A percentile compares a stretch with the other conserved stretches of the same genome.
phyloP scores from a whole-genome alignment of 2,888 invertebrate species.

The Autographa pulchrina region DNA sequence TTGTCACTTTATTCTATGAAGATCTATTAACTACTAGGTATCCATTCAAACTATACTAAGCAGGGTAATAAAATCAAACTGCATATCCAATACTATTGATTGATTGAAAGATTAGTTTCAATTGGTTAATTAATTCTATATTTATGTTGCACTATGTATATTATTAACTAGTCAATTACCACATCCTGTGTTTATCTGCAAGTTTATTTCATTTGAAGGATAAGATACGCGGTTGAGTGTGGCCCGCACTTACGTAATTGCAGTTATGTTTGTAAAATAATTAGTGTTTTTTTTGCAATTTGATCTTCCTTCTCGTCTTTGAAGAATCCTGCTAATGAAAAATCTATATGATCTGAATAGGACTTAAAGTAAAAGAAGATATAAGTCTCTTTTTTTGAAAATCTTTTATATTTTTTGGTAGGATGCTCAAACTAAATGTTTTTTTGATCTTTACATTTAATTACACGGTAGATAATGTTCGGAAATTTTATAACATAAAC shows the following conservation, averaged over 20 bases:
- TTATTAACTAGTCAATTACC: slow-evolving; percentile 41
- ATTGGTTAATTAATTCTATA: slow-evolving; percentile 41
- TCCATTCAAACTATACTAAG: slow-evolving; percentile 9
- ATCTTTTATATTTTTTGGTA: too few relatives aligned
- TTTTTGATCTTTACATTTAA: too few relatives aligned
- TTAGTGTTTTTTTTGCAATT: background rate
- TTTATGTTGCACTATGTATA: slow-evolving; percentile 26
- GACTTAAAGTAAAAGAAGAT: too few relatives aligned
- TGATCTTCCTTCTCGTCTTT: background rate
- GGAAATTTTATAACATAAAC: too few relatives aligned
- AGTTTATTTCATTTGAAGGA: slow-evolving; percentile 25
- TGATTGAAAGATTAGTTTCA: slow-evolving; percentile 38
- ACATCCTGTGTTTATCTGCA: slow-evolving; percentile 36
- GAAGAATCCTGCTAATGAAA: too few relatives aligned
- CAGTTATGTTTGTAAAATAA: background rate
- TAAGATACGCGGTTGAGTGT: background rate
- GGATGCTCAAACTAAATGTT: too few relatives aligned
- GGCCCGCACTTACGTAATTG: background rate
- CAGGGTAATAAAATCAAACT: slow-evolving; percentile 34
- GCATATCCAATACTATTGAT: slow-evolving; percentile 37
- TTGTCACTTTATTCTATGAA: background rate
- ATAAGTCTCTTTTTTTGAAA: too few relatives aligned
- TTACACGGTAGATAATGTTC: too few relatives aligned
- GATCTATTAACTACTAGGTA: slow-evolving; percentile 6
- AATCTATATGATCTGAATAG: too few relatives aligned